Evolutionary conservation across 1,140 invertebrate genomes (phyloP).

Genomic region (Cotesia glomerata): DNA sequence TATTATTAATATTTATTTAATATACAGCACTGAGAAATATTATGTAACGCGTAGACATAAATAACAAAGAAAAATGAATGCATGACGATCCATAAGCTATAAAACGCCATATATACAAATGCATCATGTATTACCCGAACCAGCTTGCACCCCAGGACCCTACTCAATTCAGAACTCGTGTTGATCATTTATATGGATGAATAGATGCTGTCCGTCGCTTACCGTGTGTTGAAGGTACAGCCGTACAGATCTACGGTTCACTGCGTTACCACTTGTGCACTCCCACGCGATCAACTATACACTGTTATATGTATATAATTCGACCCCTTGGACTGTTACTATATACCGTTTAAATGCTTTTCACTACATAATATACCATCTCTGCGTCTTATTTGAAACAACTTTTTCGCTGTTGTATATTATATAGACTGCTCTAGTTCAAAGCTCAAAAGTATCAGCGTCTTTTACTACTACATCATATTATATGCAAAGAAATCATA

Average conservation of each 20-base stretch:
- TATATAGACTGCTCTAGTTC: conserved; percentile 11
- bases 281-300: conserved; percentile 50
- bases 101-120: conserved; percentile 16
- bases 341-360: background rate
- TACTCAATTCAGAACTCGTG: conserved; percentile 28
- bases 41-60: background rate
- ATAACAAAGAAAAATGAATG: background rate
- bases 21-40: background rate
- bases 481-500: conserved; percentile 6
- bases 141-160: background rate
- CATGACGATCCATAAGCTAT: background rate
- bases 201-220: conserved; percentile 58
- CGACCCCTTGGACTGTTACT: conserved; percentile 2
- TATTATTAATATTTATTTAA: background rate
- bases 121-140: background rate
- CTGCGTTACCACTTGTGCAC: conserved; percentile 60
- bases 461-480: background rate
- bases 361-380: background rate
- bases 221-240: conserved; percentile 52
- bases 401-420: background rate
- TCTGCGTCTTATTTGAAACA: background rate
- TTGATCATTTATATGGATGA: conserved; percentile 61
- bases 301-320: conserved; percentile 36
- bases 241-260: conserved; percentile 45
- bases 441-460: conserved; percentile 32